A percentile compares a stretch with the other conserved stretches of the same genome.
Conservation (phyloP, 1,140 invertebrate species). For the Leptopilina clavipes region DNA sequence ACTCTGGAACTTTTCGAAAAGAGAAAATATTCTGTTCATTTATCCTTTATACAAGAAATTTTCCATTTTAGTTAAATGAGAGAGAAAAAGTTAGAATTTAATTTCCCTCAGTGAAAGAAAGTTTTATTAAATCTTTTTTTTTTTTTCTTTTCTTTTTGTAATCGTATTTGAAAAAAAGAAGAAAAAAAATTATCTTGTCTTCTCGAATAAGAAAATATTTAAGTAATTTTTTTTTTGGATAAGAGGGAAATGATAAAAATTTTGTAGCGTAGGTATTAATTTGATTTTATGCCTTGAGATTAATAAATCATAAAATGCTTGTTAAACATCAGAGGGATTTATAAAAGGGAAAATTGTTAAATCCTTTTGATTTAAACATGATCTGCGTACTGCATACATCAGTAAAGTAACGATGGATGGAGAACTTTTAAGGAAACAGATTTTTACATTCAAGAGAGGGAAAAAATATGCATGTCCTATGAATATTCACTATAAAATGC, state of each 20-base stretch:
- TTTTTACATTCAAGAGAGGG: conserved; percentile 15
- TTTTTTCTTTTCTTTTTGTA: too few relatives aligned
- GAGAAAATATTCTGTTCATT: too few relatives aligned
- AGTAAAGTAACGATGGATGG: conserved; percentile 1
- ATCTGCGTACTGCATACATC: conserved; percentile 3
- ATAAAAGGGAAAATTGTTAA: neutral
- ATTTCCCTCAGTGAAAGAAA: neutral
- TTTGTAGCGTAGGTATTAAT: too few relatives aligned
- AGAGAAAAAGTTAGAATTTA: neutral
- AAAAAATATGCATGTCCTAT: conserved; percentile 21
- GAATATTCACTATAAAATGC: conserved; percentile 10
- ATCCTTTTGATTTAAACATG: conserved; percentile 15
- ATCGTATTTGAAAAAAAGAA: too few relatives aligned
- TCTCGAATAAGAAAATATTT: too few relatives aligned
- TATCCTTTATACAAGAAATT: too few relatives aligned
- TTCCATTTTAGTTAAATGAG: too few relatives aligned
- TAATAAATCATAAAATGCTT: conserved; percentile 8
- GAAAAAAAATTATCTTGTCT: too few relatives aligned
- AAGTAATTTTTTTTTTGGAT: too few relatives aligned
- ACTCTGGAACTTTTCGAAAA: too few relatives aligned
- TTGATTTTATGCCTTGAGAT: neutral
- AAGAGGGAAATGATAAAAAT: too few relatives aligned
- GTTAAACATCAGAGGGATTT: neutral
- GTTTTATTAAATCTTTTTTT: neutral
- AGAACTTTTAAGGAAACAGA: conserved; percentile 24